Conservation (phyloP, 92 coral and sea anemone species). For the Palythoa grandiflora region DNA sequence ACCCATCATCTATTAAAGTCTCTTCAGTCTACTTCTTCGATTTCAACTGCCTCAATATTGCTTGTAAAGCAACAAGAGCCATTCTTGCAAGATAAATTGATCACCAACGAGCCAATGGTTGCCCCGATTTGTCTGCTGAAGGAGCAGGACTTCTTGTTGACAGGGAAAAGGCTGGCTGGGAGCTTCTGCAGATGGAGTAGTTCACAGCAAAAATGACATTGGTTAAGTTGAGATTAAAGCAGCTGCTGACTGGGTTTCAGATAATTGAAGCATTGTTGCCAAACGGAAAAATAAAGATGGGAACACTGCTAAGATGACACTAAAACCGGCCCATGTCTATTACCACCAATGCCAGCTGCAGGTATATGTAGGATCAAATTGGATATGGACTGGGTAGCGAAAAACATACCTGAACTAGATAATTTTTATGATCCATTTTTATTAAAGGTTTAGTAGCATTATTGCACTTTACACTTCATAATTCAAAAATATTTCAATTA, state of each 20-base stretch:
- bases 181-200: conserved; percentile 50
- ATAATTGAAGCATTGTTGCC: background rate
- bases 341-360: conserved; percentile 60
- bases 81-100: conserved; percentile 34
- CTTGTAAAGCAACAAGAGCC: conserved; percentile 41
- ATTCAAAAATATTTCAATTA: background rate
- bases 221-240: conserved; percentile 54
- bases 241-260: conserved; percentile 16
- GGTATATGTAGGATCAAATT: conserved; percentile 30
- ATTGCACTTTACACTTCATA: background rate
- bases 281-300: conserved; percentile 34
- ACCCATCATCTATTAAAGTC: conserved; percentile 33
- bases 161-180: conserved; percentile 55
- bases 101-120: conserved; percentile 6
- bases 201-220: conserved; percentile 7
- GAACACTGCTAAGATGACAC: conserved; percentile 17
- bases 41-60: conserved; percentile 38
- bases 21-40: background rate
- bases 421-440: conserved; percentile 35
- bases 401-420: conserved; percentile 43
- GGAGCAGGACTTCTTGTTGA: conserved; percentile 43
- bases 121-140: conserved; percentile 9
- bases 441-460: background rate
- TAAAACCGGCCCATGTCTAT: conserved; percentile 38
- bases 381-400: conserved; percentile 45